phyloP scores from a whole-genome alignment of 2,113 vertebrate species.

The Coryphaenoides rupestris region DNA sequence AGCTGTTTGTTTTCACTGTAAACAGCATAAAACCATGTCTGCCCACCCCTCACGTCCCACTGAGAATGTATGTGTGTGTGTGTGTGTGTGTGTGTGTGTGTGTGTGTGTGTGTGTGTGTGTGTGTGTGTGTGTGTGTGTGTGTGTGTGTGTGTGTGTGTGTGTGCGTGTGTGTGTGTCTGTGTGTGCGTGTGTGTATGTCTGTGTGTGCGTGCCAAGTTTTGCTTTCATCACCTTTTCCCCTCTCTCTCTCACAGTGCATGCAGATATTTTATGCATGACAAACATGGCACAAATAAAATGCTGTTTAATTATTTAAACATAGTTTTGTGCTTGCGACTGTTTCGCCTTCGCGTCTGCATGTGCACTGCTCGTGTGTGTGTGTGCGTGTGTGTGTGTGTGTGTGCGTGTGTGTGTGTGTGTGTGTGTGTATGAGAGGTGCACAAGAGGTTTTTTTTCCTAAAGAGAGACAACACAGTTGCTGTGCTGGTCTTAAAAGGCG shows the following conservation, averaged over 20 bases:
- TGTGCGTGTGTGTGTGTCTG: background rate
- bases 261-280: conserved; percentile 29
- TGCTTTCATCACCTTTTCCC: background rate
- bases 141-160: conserved; percentile 1
- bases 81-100: background rate
- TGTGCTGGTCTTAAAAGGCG: too few species aligned
- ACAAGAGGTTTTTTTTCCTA: background rate
- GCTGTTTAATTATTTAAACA: conserved; percentile 34
- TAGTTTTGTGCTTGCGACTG: conserved; percentile 6
- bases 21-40: conserved; percentile 38
- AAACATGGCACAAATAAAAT: conserved; percentile 25
- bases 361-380: too few species aligned
- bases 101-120: conserved; percentile 1
- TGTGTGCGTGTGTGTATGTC: background rate
- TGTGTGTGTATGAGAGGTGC: background rate
- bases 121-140: background rate
- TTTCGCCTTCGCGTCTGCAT: background rate
- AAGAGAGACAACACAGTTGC: too few species aligned
- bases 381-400: background rate
- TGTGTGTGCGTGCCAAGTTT: background rate
- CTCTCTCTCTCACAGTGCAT: background rate
- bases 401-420: background rate
- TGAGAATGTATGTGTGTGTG: background rate
- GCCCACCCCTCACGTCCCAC: background rate
- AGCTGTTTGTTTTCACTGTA: conserved; percentile 48